Percentiles rank a stretch among this genome's conserved stretches.
These are phyloP conservation scores for Apamea sordens DNA, from an alignment of 2,888 invertebrate genomes.

Conservation along the genomic window DNA sequence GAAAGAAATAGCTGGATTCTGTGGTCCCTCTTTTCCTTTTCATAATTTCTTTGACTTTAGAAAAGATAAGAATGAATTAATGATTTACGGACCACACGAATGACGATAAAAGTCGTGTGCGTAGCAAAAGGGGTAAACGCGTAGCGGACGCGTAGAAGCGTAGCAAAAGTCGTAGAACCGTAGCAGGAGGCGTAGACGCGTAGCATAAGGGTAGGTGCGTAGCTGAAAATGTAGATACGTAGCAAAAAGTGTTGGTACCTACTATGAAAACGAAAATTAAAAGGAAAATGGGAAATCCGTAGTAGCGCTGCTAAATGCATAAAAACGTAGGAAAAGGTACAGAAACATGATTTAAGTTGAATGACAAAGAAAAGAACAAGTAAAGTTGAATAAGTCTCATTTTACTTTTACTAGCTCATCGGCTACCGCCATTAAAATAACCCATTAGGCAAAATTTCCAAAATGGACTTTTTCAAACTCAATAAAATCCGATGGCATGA, in stretches of 20 bases:
- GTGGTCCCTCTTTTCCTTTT: neutral
- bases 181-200: neutral
- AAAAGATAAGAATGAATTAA: neutral
- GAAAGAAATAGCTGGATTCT: neutral
- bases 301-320: neutral
- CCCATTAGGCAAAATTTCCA: conserved; percentile 48
- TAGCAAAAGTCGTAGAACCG: conserved; percentile 24
- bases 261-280: neutral
- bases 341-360: neutral
- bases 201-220: conserved; percentile 16
- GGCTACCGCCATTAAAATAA: conserved; percentile 43
- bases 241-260: neutral
- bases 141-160: conserved; percentile 13
- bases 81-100: neutral
- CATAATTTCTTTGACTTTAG: neutral
- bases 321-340: neutral
- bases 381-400: conserved; percentile 14
- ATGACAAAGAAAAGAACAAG: conserved; percentile 11
- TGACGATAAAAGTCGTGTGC: too few relatives aligned
- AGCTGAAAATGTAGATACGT: neutral
- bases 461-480: conserved; percentile 56
- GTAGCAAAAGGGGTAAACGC: neutral
- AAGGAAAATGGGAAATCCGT: neutral
- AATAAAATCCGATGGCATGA: conserved; percentile 57
- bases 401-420: conserved; percentile 17